Percentiles rank a stretch among this genome's conserved stretches.
phyloP scores from a whole-genome alignment of 2,113 vertebrate species.

The Salvelinus sp. region DNA sequence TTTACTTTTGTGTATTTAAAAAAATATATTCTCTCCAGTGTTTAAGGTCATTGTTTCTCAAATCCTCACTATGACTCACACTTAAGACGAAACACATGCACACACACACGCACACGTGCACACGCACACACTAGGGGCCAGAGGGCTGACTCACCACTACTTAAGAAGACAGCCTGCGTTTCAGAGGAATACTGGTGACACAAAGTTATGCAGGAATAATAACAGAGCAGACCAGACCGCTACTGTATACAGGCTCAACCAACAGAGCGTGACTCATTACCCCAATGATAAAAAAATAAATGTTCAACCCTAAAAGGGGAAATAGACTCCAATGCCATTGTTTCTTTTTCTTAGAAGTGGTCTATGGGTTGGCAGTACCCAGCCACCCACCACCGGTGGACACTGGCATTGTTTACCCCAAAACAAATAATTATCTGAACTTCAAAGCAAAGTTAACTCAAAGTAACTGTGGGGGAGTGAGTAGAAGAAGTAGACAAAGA shows the following conservation, averaged over 20 bases:
- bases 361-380: too few relatives aligned
- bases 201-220: constrained; percentile 39
- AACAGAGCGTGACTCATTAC: constrained; percentile 10
- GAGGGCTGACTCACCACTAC: constrained; percentile 33
- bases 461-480: too few relatives aligned
- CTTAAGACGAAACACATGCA: not conserved
- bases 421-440: too few relatives aligned
- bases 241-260: constrained; percentile 17
- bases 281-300: constrained; percentile 8
- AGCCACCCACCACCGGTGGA: too few relatives aligned
- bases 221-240: constrained; percentile 24
- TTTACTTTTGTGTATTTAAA: not conserved
- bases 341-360: too few relatives aligned
- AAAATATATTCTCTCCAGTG: not conserved
- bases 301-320: not conserved
- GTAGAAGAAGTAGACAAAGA: too few relatives aligned
- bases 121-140: constrained; percentile 1
- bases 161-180: constrained; percentile 15
- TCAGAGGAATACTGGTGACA: constrained; percentile 28
- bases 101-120: not conserved
- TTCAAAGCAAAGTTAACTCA: too few relatives aligned
- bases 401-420: too few relatives aligned
- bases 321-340: not conserved
- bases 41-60: constrained; percentile 38
- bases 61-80: not conserved